Base-by-base conservation (phyloP, 92 coral and sea anemone genomes). In the Micromussa lordhowensis region DNA sequence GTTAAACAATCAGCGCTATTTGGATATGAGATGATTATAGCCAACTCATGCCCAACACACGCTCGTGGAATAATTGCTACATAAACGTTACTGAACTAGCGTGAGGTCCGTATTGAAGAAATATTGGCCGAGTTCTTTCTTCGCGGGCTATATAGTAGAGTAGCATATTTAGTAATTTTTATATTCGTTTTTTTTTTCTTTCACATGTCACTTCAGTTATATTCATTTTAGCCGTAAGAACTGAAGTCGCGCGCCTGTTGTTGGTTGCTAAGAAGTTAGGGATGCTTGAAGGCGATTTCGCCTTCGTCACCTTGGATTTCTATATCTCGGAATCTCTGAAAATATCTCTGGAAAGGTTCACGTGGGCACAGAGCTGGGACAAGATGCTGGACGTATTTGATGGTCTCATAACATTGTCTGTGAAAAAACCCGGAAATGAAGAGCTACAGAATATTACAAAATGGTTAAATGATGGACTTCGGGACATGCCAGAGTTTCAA, bases 221-320 rank as follows among this genome's bases (percentile, higher is more conserved):
- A 32, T 93, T 96, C 77, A 59, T 96, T 35, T 79, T 96, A 38
- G 96, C 90, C 16, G 16, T 9, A 19, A 86, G 80, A 75, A 38
- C 38, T 59, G 91, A 92, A 40, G 91, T 89, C 13, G 64, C 82
- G 40, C 53, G 73, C 35, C 69, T 92, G 57, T 36, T 96, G 83
- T 28, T 87, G 64, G 77, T 84, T 6, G 98, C 98, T 29, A 90
- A 81, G 70, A 91, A 82, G 16, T 86, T 92, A 14, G 92, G 89
- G 24, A 96, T 96, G 98, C 82, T 95, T 68, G 78, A 79, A 11
- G 99, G 99, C 51, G 91, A 92, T 40, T 96, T 81, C 36, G 96
- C 96, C 35, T 95, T 96, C 79, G 91, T 96, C 79, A 88, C 95
- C 2, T 78, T 94, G n/a, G 97, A 94, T 73, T 94, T 94, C 86